Evolutionary conservation across 2,113 vertebrate genomes (phyloP), one percentile per base, ranked within the genome.

Genomic region (Nycticryphes semicollaris): DNA sequence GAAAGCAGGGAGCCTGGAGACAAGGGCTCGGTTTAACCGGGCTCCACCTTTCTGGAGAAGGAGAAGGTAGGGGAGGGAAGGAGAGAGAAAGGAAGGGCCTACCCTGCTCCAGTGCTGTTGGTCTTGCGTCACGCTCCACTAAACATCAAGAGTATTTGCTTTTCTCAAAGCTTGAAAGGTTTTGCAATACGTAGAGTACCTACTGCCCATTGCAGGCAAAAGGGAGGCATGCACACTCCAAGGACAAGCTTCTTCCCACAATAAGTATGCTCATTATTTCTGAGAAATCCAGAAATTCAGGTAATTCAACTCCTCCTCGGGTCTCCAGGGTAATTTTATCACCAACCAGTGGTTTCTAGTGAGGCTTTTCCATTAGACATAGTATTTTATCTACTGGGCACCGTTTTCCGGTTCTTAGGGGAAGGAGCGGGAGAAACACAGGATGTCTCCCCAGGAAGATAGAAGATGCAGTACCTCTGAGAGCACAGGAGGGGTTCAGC

Each of bases 221-320:
- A 56, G 0, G 1, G 47, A 45, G 24, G 35, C 37, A 77, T 24
- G 28, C 1, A 1, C 24, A 39, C 72, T 48, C 48, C 48, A 56
- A 60, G 64, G n/a, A 77, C 22, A 67, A 45, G 67, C 39, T 57
- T 77, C 50, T 88, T 70, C 67, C 50, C 35, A 13, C 10, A 45
- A 0, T n/a, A 84, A 85, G 25, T 9, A 67, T 7, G 50, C 12
- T 54, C 10, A 3, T 76, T 83, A 48, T 54, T 83, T 54, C 67
- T 35, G 31, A 89, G 41, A 18, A 94, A 94, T 89, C 68, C 80
- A 94, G 94, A 89, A 86, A 43, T 51, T 43, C 89, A 35, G 14
- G 68, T 47, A 84, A 78, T 77, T 70, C 91, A 86, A 67, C n/a
- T 39, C 12, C 57, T 76, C 45, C 48, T n/a, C 12, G 31, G 53